phyloP scores from a whole-genome alignment of 2,888 invertebrate genomes.

The Xylophagus ater region DNA sequence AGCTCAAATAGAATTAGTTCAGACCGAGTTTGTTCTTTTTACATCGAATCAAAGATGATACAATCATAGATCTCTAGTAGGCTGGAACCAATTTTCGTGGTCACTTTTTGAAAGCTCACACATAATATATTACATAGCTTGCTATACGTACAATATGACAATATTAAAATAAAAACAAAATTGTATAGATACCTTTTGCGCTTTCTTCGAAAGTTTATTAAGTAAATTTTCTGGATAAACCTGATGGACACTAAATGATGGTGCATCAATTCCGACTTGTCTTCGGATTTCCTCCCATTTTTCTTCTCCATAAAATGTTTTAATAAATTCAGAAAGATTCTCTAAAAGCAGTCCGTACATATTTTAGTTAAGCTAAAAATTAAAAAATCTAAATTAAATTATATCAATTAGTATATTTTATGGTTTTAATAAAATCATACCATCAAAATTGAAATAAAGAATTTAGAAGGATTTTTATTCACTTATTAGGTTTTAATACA shows the following conservation, averaged over 20 bases:
- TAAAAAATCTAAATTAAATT: no score
- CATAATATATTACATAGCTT: neutral
- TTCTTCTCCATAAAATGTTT: conserved; percentile 86
- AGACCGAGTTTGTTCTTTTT: no score
- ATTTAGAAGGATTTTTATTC: no score
- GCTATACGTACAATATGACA: neutral
- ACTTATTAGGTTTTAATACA: no score
- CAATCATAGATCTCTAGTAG: conserved; percentile 3
- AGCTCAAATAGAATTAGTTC: no score
- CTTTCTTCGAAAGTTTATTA: conserved; percentile 71
- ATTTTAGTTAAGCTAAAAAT: no score
- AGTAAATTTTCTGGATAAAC: conserved; percentile 87
- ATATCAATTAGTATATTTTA: no score
- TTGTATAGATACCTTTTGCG: conserved; percentile 56
- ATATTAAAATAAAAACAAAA: neutral
- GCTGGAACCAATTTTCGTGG: neutral
- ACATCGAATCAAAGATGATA: neutral
- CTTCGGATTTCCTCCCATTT: conserved; percentile 85
- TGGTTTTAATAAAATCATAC: no score
- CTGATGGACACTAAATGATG: conserved; percentile 81
- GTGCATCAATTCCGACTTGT: conserved; percentile 75
- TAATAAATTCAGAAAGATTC: conserved; percentile 86
- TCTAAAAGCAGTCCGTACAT: conserved; percentile 97
- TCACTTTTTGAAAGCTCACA: no score
- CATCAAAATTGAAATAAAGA: no score